Evolutionary conservation across 2,888 invertebrate species (phyloP).

Genomic region (Selenia dentaria): DNA sequence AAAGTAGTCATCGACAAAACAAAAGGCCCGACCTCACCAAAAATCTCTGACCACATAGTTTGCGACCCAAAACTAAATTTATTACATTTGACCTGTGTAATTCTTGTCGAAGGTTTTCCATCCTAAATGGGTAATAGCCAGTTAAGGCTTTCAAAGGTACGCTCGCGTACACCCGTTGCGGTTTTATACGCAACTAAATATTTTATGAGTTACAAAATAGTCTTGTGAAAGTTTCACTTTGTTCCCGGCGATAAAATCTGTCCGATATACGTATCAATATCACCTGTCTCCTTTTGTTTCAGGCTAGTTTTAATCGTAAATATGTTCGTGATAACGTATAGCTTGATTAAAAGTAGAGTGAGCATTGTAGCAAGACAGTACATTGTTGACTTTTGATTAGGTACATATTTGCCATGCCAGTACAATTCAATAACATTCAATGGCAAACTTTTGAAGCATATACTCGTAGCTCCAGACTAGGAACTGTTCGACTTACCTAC

Average conservation of each 20-base stretch:
- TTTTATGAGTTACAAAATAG: conserved; percentile 79
- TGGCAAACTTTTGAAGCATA: too few relatives aligned
- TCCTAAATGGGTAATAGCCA: conserved; percentile 71
- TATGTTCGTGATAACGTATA: neutral
- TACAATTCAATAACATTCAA: too few relatives aligned
- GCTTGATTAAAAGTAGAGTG: neutral
- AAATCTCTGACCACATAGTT: conserved; percentile 80
- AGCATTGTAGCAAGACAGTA: too few relatives aligned
- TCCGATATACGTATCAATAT: conserved; percentile 37
- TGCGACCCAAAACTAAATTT: conserved; percentile 81
- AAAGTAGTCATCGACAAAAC: conserved; percentile 80
- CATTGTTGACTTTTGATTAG: too few relatives aligned
- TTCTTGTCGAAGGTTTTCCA: conserved; percentile 78
- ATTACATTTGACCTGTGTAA: conserved; percentile 82
- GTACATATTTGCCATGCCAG: too few relatives aligned
- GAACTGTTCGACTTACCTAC: too few relatives aligned
- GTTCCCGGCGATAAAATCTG: conserved; percentile 54
- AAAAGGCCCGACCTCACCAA: conserved; percentile 70
- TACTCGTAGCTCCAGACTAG: too few relatives aligned
- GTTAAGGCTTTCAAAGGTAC: conserved; percentile 75
- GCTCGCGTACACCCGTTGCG: conserved; percentile 62
- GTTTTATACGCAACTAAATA: conserved; percentile 77
- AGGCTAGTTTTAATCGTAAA: conserved; percentile 1
- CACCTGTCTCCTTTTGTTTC: conserved; percentile 32
- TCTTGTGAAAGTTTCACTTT: conserved; percentile 60